These are phyloP conservation scores for Drymodes brunneopygia DNA, from an alignment of 2,113 vertebrate genomes.

Conservation along the genomic window DNA sequence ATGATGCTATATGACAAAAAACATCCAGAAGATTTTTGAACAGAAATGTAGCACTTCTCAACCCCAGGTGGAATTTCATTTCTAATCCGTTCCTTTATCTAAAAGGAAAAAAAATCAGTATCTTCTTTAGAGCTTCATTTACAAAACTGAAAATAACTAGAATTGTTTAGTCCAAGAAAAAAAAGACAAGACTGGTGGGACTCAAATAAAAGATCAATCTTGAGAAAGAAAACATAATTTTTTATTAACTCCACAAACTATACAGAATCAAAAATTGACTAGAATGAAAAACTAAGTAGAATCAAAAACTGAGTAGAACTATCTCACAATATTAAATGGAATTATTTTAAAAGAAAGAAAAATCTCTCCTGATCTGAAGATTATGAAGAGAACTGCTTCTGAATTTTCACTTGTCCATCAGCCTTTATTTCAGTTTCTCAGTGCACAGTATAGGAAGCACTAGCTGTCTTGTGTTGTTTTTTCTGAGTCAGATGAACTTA, in stretches of 20 bases:
- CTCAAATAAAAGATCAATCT: neutral
- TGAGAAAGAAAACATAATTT: neutral
- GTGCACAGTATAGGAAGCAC: neutral
- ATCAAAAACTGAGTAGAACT: neutral
- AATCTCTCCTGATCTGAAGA: neutral
- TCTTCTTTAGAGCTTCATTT: constrained; percentile 51
- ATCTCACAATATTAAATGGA: neutral
- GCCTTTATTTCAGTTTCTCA: neutral
- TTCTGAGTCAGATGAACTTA: neutral
- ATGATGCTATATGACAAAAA: constrained; percentile 39
- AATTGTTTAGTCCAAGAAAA: constrained; percentile 15
- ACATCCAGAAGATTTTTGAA: constrained; percentile 47
- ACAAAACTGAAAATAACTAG: constrained; percentile 48
- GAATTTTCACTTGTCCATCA: neutral
- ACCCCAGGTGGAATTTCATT: neutral
- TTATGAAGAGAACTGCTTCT: neutral
- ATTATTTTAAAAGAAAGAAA: neutral
- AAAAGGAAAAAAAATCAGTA: constrained; percentile 45
- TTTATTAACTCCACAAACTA: neutral
- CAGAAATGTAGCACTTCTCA: constrained; percentile 4
- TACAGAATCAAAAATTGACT: neutral
- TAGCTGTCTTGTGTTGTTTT: neutral
- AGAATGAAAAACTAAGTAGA: neutral
- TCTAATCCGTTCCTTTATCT: constrained; percentile 27
- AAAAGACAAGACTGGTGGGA: neutral